Evolutionary conservation across 2,797 vertebrate species (phyloP).

Genomic region (Thamnophis elegans): DNA sequence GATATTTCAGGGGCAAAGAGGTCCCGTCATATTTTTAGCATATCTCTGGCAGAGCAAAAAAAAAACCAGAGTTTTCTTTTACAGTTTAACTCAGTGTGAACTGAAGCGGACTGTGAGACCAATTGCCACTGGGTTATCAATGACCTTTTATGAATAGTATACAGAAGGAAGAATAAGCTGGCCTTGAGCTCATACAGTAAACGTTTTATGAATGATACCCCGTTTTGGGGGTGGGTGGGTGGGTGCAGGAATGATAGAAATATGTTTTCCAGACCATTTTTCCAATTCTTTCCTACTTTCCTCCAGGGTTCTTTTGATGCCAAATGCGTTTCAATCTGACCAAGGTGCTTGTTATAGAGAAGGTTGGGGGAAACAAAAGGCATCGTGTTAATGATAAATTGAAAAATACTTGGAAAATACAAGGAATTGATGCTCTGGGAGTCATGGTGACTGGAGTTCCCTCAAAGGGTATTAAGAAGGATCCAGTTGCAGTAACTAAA

Average conservation of each 20-base stretch:
- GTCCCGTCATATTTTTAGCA: conserved; percentile 18
- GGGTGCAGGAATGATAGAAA: neutral
- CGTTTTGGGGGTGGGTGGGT: conserved; percentile 45
- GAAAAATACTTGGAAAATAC: conserved; percentile 45
- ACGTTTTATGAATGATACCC: conserved; percentile 63
- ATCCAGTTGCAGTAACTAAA: neutral
- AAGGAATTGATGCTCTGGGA: conserved; percentile 47
- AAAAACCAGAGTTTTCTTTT: conserved; percentile 42
- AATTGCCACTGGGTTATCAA: conserved; percentile 50
- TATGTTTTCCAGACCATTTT: conserved; percentile 64
- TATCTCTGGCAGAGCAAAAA: conserved; percentile 13
- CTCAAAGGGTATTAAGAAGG: conserved; percentile 34
- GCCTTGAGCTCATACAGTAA: conserved; percentile 62
- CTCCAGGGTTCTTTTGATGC: conserved; percentile 48
- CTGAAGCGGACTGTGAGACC: conserved; percentile 33
- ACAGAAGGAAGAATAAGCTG: conserved; percentile 49
- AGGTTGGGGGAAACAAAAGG: conserved; percentile 53
- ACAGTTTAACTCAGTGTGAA: conserved; percentile 33
- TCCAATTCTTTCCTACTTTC: conserved; percentile 47
- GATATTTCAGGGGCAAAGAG: conserved; percentile 27
- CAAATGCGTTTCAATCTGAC: conserved; percentile 58
- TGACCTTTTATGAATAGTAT: conserved; percentile 42
- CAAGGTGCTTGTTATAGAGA: conserved; percentile 43
- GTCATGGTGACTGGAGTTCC: conserved; percentile 29
- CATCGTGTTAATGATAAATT: conserved; percentile 56